Evolutionary conservation across 2,888 invertebrate genomes (phyloP).

Genomic region (Melangyna quadrimaculata): DNA sequence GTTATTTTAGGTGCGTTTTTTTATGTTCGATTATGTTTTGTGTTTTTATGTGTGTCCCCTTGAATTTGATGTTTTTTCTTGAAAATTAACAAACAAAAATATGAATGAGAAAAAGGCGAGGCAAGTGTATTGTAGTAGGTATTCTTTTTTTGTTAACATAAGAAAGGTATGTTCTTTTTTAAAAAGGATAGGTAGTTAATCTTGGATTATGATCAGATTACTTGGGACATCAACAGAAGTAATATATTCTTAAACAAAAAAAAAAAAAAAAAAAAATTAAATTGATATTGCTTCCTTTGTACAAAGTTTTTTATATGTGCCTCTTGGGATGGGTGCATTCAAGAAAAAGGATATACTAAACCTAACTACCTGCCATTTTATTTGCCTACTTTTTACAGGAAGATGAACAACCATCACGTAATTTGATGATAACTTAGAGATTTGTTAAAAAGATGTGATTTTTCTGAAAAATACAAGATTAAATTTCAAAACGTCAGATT

Average conservation of each 20-base stretch:
- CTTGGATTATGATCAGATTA: constrained; percentile 44
- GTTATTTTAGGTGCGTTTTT: constrained; percentile 10
- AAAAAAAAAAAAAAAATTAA: background rate
- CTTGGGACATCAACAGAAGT: background rate
- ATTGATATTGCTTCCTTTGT: background rate
- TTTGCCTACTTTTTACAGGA: background rate
- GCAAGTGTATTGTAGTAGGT: background rate
- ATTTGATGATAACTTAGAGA: background rate
- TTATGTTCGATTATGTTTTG: constrained; percentile 6
- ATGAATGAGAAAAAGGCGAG: constrained; percentile 8
- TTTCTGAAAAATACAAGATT: background rate
- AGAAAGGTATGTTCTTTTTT: background rate
- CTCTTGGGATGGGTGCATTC: too few species aligned
- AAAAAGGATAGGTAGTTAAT: constrained; percentile 6
- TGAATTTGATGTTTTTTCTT: constrained; percentile 1
- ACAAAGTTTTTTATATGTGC: background rate
- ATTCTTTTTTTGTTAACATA: background rate
- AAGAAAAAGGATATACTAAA: background rate
- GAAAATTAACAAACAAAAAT: background rate
- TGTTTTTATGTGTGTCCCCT: background rate
- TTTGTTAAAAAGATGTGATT: background rate
- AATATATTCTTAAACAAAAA: background rate
- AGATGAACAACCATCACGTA: background rate
- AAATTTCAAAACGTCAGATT: background rate
- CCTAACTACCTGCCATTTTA: background rate